Percentiles rank a stretch among this genome's conserved stretches.
Evolutionary conservation across 2,888 invertebrate species (phyloP).

Genomic region (Dryobotodes eremita): DNA sequence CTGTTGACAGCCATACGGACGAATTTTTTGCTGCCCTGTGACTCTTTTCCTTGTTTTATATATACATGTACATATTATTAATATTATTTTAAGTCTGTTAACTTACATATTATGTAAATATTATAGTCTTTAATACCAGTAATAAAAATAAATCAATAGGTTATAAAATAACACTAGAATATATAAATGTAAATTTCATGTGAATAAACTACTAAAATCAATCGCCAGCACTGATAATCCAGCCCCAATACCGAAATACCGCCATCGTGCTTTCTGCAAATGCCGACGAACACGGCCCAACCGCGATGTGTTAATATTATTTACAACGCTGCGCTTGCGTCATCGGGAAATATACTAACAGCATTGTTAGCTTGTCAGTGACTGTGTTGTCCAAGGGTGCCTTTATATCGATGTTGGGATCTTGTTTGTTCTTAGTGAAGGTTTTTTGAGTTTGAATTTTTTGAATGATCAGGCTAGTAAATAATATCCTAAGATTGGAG

Average conservation of each 20-base stretch:
- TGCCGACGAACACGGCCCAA: slow-evolving; percentile 80
- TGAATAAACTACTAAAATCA: neutral
- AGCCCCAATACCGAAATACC: slow-evolving; percentile 80
- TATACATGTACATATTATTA: too few relatives aligned
- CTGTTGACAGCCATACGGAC: too few relatives aligned
- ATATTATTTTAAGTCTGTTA: too few relatives aligned
- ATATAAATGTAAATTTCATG: too few relatives aligned
- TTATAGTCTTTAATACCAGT: too few relatives aligned
- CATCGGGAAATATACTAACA: slow-evolving; percentile 69
- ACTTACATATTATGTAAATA: too few relatives aligned
- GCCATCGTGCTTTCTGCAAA: slow-evolving; percentile 86
- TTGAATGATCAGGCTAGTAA: neutral
- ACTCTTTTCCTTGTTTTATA: too few relatives aligned
- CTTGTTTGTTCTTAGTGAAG: neutral
- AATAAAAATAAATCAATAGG: too few relatives aligned
- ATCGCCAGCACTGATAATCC: slow-evolving; percentile 68
- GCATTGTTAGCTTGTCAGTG: slow-evolving; percentile 51
- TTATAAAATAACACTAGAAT: too few relatives aligned
- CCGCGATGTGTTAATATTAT: slow-evolving; percentile 90
- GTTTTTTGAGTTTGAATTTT: neutral
- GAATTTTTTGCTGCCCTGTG: too few relatives aligned
- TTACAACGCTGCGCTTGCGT: slow-evolving; percentile 84
- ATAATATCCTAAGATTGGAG: neutral
- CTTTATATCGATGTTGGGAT: neutral
- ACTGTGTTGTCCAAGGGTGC: slow-evolving; percentile 18